Base-by-base conservation (phyloP, 2,888 invertebrate genomes). In the Drosophila mulleri region DNA sequence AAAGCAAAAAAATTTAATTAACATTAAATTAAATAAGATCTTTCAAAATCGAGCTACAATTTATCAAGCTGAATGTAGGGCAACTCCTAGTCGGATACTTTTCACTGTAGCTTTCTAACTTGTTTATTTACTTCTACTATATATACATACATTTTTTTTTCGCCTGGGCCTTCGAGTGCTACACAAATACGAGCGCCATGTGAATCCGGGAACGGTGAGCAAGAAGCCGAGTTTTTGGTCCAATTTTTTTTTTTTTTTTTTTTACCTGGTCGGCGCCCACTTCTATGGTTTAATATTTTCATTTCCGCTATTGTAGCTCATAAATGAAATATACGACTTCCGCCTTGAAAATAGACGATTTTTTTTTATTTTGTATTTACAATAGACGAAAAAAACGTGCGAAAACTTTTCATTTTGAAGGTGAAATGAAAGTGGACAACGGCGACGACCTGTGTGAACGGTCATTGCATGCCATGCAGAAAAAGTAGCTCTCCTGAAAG, bases 281-380 rank as follows among this genome's bases (percentile, higher is more conserved):
- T 83, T 86, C 78, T 85, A 83, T 82, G 89, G 84, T 66, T 83
- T 88, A 81, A 80, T 77, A 84, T 83, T 88, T 89, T 83, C 88
- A 88, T 88, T 89, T 88, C 89, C 88, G 82, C 79, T 76, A 64
- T 75, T 75, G 78, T 82, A 65, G 71, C 69, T 78, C 84, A 86
- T 84, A 84, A 80, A 87, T 82, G 80, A 75, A 84, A 89, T 67
- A 82, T 83, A 80, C 64, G 83, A 82, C 83, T 87, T 84, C 82
- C 78, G 77, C 57, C 35, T 71, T 68, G 52, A 32, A 61, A 59
- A 61, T 66, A 26, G 18, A 9, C 39, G 37, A 26, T 14, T 29
- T 60, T 57, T 59, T 66, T 26, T 26, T 26, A 23, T 29, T n/a
- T n/a, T 23, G 23, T 26, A 45, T 67, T 72, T 72, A 72, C 12